Evolutionary conservation across 2,888 invertebrate species (phyloP).

Genomic region (Galerucella calmariensis): DNA sequence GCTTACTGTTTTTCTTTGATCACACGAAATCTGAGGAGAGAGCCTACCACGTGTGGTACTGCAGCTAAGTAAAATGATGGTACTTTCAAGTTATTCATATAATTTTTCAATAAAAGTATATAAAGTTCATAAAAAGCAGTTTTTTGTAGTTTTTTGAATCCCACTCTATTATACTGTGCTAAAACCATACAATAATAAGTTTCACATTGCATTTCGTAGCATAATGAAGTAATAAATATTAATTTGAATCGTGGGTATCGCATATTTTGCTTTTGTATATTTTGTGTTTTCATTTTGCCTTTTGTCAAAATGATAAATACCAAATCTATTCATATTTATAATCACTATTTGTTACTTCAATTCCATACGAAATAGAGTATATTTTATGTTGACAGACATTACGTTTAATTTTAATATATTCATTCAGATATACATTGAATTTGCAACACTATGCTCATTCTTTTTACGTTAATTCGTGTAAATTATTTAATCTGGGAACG

Average conservation of each 20-base stretch:
- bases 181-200: too few relatives aligned
- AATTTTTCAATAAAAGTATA: too few relatives aligned
- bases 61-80: too few relatives aligned
- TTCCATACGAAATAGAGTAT: background rate
- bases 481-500: background rate
- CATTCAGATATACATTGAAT: background rate
- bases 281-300: conserved; percentile 6
- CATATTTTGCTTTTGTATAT: conserved; percentile 6
- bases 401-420: background rate
- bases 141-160: too few relatives aligned
- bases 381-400: background rate
- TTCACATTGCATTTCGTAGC: background rate
- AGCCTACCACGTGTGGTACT: too few relatives aligned
- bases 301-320: background rate
- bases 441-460: background rate
- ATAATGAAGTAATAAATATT: background rate
- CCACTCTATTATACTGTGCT: too few relatives aligned
- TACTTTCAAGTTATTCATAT: too few relatives aligned
- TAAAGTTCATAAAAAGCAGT: too few relatives aligned
- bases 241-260: background rate
- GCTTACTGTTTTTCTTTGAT: too few relatives aligned
- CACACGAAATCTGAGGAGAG: too few relatives aligned
- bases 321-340: background rate
- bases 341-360: background rate
- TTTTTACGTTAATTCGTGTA: background rate